Evolutionary conservation across 2,797 vertebrate species (phyloP), one percentile per base, ranked within the genome.

Genomic region (Hydrophis major): DNA sequence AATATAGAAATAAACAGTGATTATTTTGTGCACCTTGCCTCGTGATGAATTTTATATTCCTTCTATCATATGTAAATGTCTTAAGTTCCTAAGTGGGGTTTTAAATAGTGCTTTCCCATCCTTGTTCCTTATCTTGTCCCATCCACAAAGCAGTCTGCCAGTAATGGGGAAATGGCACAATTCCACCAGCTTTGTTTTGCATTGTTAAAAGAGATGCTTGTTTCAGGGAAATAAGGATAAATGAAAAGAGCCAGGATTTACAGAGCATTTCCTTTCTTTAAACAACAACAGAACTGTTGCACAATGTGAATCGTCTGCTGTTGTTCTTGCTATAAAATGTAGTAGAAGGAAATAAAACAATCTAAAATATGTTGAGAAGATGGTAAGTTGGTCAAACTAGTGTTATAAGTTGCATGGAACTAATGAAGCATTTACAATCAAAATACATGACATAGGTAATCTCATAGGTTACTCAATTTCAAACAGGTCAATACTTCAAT

Each of bases 21-120:
- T 97, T 97, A 96, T 97, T 96, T 95, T 86, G 95, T 96, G 94
- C 95, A 96, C 96, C 97, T 96, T 95, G 94, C 95, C 93, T 97
- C 96, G 95, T 96, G 94, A 95, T 94, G 90, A 94, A 95, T 94
- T 96, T 96, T 94, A 96, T 97, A 96, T 96, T 95, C 95, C 91
- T 95, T 97, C 96, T 96, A 78, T 95, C 95, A 94, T 95, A 96
- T 97, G 97, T 95, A 97, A 95, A 96, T 97, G 94, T 95, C 88
- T 66, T 93, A 25, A 50, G 63, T 95, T 96, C 93, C 94, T 87
- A 94, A 95, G 95, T 94, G 93, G 94, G 94, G 94, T 92, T 96
- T 94, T 95, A 94, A 96, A 95, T 93, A 95, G 89, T 87, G 10
- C 94, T 96, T 93, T 96, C 94, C 93, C 88, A 1, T 93, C 95